Conservation (phyloP, 2,888 invertebrate genomes). For the Meghimatium bilineatum region DNA sequence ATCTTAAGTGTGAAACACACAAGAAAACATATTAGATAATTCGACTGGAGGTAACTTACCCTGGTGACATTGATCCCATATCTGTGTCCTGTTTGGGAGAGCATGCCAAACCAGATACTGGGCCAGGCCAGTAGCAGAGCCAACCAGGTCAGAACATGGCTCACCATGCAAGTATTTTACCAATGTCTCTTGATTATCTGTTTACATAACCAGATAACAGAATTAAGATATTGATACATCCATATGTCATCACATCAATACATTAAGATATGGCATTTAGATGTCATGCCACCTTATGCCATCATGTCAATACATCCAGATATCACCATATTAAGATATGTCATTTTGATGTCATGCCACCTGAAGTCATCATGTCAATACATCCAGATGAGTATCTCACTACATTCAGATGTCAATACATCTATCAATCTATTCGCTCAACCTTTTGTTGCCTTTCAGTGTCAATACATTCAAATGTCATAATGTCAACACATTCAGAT, state of each 20-base stretch:
- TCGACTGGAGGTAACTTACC: background rate
- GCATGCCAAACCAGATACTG: conserved; percentile 67
- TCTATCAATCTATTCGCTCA: no score
- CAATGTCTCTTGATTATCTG: conserved; percentile 60
- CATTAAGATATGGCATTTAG: no score
- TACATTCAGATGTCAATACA: no score
- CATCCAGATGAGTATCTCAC: no score
- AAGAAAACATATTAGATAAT: no score
- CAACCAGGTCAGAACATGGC: conserved; percentile 49
- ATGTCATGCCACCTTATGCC: background rate
- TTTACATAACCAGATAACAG: conserved; percentile 18
- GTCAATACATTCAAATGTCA: no score
- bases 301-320: background rate
- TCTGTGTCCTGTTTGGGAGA: conserved; percentile 59
- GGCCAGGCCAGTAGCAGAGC: conserved; percentile 57
- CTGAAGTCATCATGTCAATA: no score
- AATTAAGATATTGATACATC: background rate
- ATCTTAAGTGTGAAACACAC: no score
- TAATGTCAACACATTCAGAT: background rate
- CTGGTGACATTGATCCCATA: conserved; percentile 34
- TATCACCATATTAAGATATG: no score
- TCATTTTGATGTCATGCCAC: no score
- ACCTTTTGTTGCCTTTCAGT: no score
- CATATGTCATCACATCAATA: background rate
- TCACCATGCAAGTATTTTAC: conserved; percentile 63